phyloP scores from a whole-genome alignment of 2,113 vertebrate species.

The Channa maculata region DNA sequence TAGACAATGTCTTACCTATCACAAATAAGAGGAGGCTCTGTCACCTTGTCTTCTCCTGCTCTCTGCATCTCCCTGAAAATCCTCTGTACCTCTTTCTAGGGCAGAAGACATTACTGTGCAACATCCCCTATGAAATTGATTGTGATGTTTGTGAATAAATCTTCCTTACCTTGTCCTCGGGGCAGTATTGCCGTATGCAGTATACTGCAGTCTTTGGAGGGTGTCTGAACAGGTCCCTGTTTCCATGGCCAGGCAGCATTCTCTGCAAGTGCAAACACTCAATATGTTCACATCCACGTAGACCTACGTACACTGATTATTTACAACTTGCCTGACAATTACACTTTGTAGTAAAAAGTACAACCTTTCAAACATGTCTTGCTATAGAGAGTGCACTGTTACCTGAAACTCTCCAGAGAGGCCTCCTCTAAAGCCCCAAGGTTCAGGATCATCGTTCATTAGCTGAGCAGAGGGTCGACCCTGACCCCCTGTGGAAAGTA shows the following conservation, averaged over 20 bases:
- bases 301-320: neutral
- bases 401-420: slow-evolving; percentile 99
- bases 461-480: slow-evolving; percentile 90
- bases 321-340: neutral
- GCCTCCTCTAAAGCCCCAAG: slow-evolving; percentile 98
- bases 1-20: slow-evolving; percentile 84
- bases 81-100: slow-evolving; percentile 89
- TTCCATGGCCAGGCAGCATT: slow-evolving; percentile 96
- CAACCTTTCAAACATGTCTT: too few relatives aligned
- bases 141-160: fast-evolving
- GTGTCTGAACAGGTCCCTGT: slow-evolving; percentile 95
- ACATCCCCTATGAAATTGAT: neutral
- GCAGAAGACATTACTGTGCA: slow-evolving; percentile 1
- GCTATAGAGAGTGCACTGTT: slow-evolving; percentile 20
- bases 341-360: too few relatives aligned
- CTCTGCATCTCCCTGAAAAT: slow-evolving; percentile 93
- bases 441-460: slow-evolving; percentile 95
- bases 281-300: neutral
- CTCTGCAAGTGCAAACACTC: slow-evolving; percentile 81
- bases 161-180: slow-evolving; percentile 90
- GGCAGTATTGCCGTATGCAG: slow-evolving; percentile 91
- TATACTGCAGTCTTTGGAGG: slow-evolving; percentile 92
- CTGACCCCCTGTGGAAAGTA: slow-evolving; percentile 87
- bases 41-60: slow-evolving; percentile 83
- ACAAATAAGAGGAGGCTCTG: slow-evolving; percentile 89